phyloP scores from a whole-genome alignment of 2,113 vertebrate species.

The Neoarius graeffei region DNA sequence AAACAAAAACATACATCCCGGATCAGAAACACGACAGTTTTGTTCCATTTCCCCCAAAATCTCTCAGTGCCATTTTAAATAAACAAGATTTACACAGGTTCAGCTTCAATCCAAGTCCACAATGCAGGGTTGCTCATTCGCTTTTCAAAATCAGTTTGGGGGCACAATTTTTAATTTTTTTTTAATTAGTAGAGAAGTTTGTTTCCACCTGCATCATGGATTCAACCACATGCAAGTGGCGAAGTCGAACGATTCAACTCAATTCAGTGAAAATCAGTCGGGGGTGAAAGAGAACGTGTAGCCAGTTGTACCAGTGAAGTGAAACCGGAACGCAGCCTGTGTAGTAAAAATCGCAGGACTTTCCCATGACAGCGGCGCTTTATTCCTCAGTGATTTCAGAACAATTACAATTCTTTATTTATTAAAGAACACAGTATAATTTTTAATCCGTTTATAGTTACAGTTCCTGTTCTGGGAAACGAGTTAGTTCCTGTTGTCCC shows the following conservation, averaged over 20 bases:
- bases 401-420: no score
- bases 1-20: no score
- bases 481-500: no score
- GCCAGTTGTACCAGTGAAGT: conserved; percentile 3
- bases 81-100: not conserved
- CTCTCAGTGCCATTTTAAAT: not conserved
- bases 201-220: conserved; percentile 27
- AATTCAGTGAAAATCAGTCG: not conserved
- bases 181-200: not conserved
- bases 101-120: conserved; percentile 22
- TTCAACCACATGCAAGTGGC: conserved; percentile 38
- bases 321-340: not conserved
- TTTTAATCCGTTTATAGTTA: no score
- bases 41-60: not conserved
- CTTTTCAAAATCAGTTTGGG: not conserved
- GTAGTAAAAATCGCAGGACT: no score
- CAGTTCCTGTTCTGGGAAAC: no score
- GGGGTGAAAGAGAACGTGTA: not conserved
- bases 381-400: not conserved
- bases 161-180: no score
- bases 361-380: not conserved
- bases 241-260: not conserved
- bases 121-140: conserved; percentile 32
- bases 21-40: not conserved
- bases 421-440: no score